Evolutionary conservation across 2,888 invertebrate genomes (phyloP).

Genomic region (Phortica okadai): DNA sequence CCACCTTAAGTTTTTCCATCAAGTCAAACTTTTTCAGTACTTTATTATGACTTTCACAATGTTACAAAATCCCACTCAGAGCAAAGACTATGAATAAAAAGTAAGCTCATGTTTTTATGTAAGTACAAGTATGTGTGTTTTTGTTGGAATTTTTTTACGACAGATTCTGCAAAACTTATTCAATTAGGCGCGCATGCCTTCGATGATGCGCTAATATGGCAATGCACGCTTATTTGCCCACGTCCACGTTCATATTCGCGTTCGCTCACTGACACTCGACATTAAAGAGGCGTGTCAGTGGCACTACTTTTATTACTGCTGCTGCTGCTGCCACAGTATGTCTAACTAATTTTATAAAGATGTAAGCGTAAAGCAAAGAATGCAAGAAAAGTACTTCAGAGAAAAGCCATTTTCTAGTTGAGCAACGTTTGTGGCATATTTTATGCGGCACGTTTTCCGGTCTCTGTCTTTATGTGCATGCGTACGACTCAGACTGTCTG

Average conservation of each 20-base stretch:
- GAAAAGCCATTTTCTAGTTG: slow-evolving; percentile 24
- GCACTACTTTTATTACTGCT: not conserved
- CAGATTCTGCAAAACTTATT: slow-evolving; percentile 5
- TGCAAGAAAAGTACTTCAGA: not conserved
- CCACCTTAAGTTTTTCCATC: too few species aligned
- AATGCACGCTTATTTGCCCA: not conserved
- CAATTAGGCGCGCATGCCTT: slow-evolving; percentile 17
- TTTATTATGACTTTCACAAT: too few species aligned
- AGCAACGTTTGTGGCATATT: slow-evolving; percentile 28
- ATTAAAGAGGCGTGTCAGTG: not conserved
- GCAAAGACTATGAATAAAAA: too few species aligned
- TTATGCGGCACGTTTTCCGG: slow-evolving; percentile 27
- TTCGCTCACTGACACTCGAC: not conserved
- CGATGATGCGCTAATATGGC: slow-evolving; percentile 11
- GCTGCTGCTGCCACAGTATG: too few species aligned
- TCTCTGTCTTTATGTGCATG: too few species aligned
- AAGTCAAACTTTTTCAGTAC: too few species aligned
- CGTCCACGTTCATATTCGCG: not conserved
- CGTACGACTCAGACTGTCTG: not conserved
- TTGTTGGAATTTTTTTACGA: too few species aligned
- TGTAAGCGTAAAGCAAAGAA: slow-evolving; percentile 9
- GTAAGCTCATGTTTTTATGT: too few species aligned
- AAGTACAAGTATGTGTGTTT: too few species aligned
- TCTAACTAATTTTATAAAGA: not conserved
- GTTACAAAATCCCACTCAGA: too few species aligned